Percentiles rank a stretch among this genome's conserved stretches.
Evolutionary conservation across 2,113 vertebrate species (phyloP).

Genomic region (Anguilla japonica): DNA sequence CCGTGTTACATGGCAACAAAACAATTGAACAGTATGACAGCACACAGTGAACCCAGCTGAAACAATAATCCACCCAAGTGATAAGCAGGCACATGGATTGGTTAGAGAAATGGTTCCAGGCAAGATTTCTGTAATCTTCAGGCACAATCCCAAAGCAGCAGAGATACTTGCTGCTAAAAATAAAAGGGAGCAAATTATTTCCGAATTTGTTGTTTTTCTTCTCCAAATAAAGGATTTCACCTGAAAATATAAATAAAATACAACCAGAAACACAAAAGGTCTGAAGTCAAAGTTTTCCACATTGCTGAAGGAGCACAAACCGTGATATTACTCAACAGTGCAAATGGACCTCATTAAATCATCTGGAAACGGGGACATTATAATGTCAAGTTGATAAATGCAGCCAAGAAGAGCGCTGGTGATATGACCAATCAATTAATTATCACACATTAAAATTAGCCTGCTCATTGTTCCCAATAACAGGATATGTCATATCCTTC

Average conservation of each 20-base stretch:
- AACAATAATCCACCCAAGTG: neutral
- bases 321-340: neutral
- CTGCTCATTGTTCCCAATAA: neutral
- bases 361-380: neutral
- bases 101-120: neutral
- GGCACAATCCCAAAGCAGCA: neutral
- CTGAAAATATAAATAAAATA: neutral
- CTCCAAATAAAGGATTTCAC: neutral
- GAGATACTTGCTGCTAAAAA: constrained; percentile 14
- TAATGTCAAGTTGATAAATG: neutral
- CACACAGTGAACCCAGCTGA: neutral
- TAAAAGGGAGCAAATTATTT: constrained; percentile 2
- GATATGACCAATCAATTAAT: neutral
- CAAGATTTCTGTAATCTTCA: constrained; percentile 13
- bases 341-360: neutral
- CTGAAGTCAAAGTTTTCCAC: neutral
- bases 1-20: neutral
- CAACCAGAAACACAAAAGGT: neutral
- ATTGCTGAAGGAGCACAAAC: neutral
- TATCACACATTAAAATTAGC: neutral
- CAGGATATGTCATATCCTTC: neutral
- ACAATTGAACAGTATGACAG: neutral
- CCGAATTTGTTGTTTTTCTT: constrained; percentile 1
- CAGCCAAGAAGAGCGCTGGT: neutral
- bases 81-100: neutral